A percentile compares a stretch with the other conserved stretches of the same genome.
phyloP scores from a whole-genome alignment of 2,113 vertebrate genomes.

The Oenanthe melanoleuca region DNA sequence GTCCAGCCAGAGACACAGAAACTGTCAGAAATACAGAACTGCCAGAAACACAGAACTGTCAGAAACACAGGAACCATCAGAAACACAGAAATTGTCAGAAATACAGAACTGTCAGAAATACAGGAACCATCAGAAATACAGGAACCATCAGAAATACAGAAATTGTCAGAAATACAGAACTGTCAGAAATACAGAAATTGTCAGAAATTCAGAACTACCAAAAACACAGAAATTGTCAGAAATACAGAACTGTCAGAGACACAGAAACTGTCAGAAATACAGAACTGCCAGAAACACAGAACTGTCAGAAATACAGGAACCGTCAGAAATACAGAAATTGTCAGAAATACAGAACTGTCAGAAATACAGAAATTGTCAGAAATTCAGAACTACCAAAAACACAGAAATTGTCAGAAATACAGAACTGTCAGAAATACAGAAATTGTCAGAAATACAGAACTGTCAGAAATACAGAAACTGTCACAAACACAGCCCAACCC shows the following conservation, averaged over 20 bases:
- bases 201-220: neutral
- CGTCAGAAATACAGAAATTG: neutral
- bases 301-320: neutral
- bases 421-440: neutral
- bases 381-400: neutral
- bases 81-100: too few relatives aligned
- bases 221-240: neutral
- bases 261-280: neutral
- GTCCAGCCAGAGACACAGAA: too few relatives aligned
- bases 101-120: neutral
- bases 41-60: neutral
- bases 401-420: neutral
- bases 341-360: neutral
- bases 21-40: neutral
- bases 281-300: neutral
- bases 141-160: neutral
- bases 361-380: neutral
- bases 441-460: neutral
- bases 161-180: neutral
- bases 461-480: neutral
- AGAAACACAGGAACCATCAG: neutral
- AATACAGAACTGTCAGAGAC: neutral
- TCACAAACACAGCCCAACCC: neutral
- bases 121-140: too few relatives aligned
- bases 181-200: too few relatives aligned